Evolutionary conservation across 1,140 invertebrate species (phyloP), one percentile per base, ranked within the genome.

Genomic region (Chrysopa pallens): DNA sequence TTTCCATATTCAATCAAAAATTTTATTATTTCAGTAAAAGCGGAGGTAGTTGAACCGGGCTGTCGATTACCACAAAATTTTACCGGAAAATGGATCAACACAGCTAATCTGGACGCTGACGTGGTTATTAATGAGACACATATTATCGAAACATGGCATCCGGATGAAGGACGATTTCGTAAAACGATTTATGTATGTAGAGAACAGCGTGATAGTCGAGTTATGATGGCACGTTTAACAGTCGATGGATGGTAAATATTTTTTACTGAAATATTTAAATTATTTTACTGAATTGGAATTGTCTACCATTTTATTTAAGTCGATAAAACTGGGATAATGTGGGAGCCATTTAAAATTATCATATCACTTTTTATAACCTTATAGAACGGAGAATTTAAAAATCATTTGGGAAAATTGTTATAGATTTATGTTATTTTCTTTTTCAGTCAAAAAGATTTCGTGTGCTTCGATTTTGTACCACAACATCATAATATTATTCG

Each of bases 401-500:
- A 5, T 23, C 5, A 23, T 23, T 23, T 23, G 5, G 5, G 17
- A 23, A 23, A 2, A 39, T 39, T 39, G 2, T 12, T 3, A 11
- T 39, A 8, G 33, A 1, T 50, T 23, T 23, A 23, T 23, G 2
- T 23, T 23, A 23, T 53, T 52, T 52, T 53, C 43, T 43, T 48
- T 69, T 73, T 51, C 57, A 86, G 91, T 64, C 92, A 97, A 67
- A 92, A 94, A 55, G 93, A 97, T 74, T 97, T 87, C 55, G 78
- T 96, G 7, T 97, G 94, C 55, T 95, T 94, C 54, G 90, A 97
- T 58, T 94, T 98, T 60, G 77, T 96, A 8, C 85, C 89, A 0
- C 73, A 87, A 46, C 92, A 97, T 70, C 91, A 96, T 53, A 96
- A 95, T 59, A 74, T 98, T 48, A 95, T 97, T 49, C 63, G 75